A percentile compares a stretch with the other conserved stretches of the same genome.
Evolutionary conservation across 2,888 invertebrate genomes (phyloP).

Genomic region (Cantharis rufa): DNA sequence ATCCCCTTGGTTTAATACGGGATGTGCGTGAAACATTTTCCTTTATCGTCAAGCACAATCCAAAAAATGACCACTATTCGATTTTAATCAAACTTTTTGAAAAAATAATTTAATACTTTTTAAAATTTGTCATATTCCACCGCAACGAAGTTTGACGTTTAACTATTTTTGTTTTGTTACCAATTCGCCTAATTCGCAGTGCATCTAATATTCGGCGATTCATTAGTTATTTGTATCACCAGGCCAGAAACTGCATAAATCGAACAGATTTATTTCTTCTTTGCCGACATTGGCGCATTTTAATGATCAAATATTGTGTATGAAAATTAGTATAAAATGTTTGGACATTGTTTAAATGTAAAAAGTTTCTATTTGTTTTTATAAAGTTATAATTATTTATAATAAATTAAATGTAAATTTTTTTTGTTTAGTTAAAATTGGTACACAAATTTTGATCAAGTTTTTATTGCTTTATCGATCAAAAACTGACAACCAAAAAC

Average conservation of each 20-base stretch:
- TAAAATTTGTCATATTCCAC: background rate
- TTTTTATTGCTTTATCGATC: background rate
- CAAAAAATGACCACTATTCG: background rate
- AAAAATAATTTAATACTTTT: background rate
- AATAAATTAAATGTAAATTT: too few relatives aligned
- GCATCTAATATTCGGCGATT: background rate
- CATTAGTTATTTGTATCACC: too few relatives aligned
- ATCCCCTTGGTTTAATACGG: background rate
- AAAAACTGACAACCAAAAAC: background rate
- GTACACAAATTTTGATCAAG: background rate
- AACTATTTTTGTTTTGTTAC: background rate
- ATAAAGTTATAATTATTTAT: too few relatives aligned
- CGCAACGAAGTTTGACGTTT: background rate
- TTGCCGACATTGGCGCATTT: too few relatives aligned
- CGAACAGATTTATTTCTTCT: too few relatives aligned
- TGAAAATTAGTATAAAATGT: too few relatives aligned
- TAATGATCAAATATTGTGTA: too few relatives aligned
- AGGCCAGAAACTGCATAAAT: too few relatives aligned
- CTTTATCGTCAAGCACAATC: background rate
- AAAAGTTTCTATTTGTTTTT: too few relatives aligned
- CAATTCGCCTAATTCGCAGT: background rate
- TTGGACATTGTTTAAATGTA: too few relatives aligned
- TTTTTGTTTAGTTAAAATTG: too few relatives aligned
- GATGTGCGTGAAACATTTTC: conserved; percentile 7
- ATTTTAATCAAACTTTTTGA: background rate